Percentiles rank a stretch among this genome's conserved stretches.
Evolutionary conservation across 2,888 invertebrate genomes (phyloP).

Genomic region (Pristionchus exspectatus): DNA sequence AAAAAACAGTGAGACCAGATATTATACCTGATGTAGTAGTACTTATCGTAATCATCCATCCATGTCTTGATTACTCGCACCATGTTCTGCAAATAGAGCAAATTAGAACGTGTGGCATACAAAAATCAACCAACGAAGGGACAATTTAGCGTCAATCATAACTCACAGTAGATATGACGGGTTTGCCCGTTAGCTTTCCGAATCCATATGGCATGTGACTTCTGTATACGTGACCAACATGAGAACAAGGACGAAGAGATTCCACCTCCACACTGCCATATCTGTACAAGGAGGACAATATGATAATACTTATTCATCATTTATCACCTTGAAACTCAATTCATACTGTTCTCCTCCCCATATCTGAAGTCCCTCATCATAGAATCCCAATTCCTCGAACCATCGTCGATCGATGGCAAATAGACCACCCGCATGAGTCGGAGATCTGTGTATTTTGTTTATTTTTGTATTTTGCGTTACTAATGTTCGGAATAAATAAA

Average conservation of each 20-base stretch:
- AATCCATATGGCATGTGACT: constrained; percentile 98
- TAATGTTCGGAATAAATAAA: neutral
- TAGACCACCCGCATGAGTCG: constrained; percentile 99
- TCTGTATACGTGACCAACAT: constrained; percentile 97
- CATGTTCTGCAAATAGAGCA: constrained; percentile 80
- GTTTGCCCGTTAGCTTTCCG: constrained; percentile 89
- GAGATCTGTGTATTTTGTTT: constrained; percentile 84
- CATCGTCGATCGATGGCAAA: constrained; percentile 96
- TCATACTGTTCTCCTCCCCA: constrained; percentile 98
- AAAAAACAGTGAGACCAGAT: too few relatives aligned
- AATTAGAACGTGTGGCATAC: neutral
- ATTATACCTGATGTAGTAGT: constrained; percentile 93
- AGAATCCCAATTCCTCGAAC: constrained; percentile 95
- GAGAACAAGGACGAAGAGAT: constrained; percentile 99
- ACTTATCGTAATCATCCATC: constrained; percentile 97
- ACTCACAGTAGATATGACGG: constrained; percentile 90
- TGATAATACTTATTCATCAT: neutral
- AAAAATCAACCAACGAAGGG: neutral
- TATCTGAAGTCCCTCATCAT: constrained; percentile 95
- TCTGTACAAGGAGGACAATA: constrained; percentile 80
- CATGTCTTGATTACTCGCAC: constrained; percentile 94
- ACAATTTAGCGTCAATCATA: neutral
- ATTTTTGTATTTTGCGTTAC: too few relatives aligned
- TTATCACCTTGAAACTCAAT: constrained; percentile 88
- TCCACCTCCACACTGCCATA: constrained; percentile 99